phyloP scores from a whole-genome alignment of 2,113 vertebrate species.

The Poeciliopsis retropinna region DNA sequence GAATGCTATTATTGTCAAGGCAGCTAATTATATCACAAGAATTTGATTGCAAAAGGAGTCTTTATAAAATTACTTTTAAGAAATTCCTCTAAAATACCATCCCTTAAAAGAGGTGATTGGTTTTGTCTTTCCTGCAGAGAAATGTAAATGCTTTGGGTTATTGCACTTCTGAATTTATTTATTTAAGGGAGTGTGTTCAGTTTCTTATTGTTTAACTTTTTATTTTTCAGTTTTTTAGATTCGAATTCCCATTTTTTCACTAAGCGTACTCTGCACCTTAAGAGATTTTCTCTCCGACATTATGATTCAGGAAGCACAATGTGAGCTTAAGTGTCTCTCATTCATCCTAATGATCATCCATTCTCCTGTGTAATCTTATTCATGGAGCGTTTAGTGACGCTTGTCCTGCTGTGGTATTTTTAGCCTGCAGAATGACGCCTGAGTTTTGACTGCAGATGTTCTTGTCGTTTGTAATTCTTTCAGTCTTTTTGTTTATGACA shows the following conservation, averaged over 20 bases:
- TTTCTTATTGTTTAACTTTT: not conserved
- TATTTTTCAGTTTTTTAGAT: not conserved
- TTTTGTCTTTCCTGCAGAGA: not conserved
- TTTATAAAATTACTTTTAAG: not conserved
- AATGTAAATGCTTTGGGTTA: not conserved
- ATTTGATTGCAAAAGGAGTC: no score
- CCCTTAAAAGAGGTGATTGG: not conserved
- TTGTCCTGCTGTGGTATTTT: conserved; percentile 52
- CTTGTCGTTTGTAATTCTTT: conserved; percentile 15
- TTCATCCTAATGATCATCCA: conserved; percentile 45
- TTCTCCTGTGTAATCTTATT: conserved; percentile 59
- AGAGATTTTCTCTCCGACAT: conserved; percentile 23
- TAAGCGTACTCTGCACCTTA: not conserved
- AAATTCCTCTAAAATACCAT: not conserved
- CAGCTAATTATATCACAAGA: no score
- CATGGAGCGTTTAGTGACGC: conserved; percentile 33
- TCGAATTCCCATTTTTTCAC: not conserved
- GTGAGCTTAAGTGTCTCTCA: conserved; percentile 35
- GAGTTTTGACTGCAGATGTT: conserved; percentile 58
- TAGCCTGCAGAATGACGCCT: conserved; percentile 25
- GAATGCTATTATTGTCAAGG: no score
- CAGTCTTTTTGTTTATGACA: conserved; percentile 7
- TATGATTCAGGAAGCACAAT: conserved; percentile 31
- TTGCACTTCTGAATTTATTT: not conserved
- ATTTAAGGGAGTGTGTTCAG: not conserved